Conservation (phyloP, 1,140 invertebrate species). For the Pseudobourletiella spinata region DNA sequence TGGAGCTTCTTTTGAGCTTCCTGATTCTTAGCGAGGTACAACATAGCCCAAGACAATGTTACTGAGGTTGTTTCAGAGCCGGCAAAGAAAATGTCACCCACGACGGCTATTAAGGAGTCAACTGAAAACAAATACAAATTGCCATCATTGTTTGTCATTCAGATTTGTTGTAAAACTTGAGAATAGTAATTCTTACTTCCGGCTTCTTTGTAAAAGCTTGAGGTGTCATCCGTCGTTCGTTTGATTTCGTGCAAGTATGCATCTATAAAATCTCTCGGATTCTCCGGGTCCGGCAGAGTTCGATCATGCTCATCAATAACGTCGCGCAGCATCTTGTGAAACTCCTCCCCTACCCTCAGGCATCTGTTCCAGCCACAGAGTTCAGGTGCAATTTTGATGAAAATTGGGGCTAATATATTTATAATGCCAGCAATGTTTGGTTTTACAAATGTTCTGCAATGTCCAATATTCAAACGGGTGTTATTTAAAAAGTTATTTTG, state of each 20-base stretch:
- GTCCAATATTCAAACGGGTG: neutral
- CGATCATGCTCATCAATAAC: neutral
- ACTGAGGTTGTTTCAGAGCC: too few species aligned
- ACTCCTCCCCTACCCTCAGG: too few species aligned
- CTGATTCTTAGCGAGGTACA: too few species aligned
- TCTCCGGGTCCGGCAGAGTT: neutral
- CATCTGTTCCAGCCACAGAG: neutral
- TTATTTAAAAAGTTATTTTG: neutral
- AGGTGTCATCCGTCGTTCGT: neutral
- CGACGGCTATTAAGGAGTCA: too few species aligned
- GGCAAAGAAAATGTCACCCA: too few species aligned
- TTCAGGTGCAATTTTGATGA: neutral
- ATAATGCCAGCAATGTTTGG: neutral
- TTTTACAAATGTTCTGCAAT: neutral
- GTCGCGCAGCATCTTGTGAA: neutral
- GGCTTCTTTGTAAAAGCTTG: constrained; percentile 12
- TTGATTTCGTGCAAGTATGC: constrained; percentile 10
- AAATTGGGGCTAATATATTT: neutral
- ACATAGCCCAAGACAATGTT: too few species aligned
- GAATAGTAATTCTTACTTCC: too few species aligned
- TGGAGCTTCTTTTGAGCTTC: too few species aligned
- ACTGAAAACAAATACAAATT: too few species aligned
- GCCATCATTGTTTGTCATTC: too few species aligned
- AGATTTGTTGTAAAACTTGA: too few species aligned
- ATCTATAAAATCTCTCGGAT: constrained; percentile 4